Conservation (phyloP, 2,888 invertebrate genomes). For the Thyatira batis region DNA sequence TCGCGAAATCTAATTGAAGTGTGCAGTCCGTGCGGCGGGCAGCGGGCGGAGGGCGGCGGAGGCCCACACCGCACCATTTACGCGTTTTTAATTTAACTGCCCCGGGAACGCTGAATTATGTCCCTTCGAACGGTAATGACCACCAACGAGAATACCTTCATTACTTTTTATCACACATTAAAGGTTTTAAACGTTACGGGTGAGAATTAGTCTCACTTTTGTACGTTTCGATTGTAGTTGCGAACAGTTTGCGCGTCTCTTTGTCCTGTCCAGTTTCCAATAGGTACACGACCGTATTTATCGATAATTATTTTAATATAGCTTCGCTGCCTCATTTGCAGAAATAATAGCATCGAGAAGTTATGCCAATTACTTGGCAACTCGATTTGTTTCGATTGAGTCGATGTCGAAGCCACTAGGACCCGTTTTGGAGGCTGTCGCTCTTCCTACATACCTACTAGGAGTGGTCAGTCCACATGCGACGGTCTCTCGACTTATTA, state of each 20-base stretch:
- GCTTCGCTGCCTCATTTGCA: conserved; percentile 7
- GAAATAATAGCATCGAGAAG: conserved; percentile 18
- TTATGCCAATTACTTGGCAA: conserved; percentile 17
- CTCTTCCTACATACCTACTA: conserved; percentile 32
- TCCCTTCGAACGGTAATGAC: conserved; percentile 58
- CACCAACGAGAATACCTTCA: conserved; percentile 59
- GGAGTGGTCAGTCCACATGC: conserved; percentile 30
- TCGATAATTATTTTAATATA: background rate
- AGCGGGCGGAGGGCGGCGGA: conserved; percentile 35
- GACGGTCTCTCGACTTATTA: conserved; percentile 8
- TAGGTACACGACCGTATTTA: background rate
- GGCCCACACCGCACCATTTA: conserved; percentile 64
- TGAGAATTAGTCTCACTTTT: conserved; percentile 15
- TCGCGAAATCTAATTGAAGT: conserved; percentile 81
- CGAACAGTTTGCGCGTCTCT: background rate
- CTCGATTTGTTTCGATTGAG: conserved; percentile 22
- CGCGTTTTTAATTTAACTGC: conserved; percentile 77
- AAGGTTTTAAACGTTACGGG: conserved; percentile 49
- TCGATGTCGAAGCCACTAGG: conserved; percentile 6
- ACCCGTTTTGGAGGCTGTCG: conserved; percentile 30
- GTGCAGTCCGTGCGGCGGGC: conserved; percentile 37
- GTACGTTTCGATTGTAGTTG: background rate
- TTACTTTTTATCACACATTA: conserved; percentile 71
- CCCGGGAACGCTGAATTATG: conserved; percentile 64
- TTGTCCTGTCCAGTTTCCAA: background rate